These are phyloP conservation scores for Zele albiditarsus DNA, from an alignment of 2,888 invertebrate species.

Conservation along the genomic window DNA sequence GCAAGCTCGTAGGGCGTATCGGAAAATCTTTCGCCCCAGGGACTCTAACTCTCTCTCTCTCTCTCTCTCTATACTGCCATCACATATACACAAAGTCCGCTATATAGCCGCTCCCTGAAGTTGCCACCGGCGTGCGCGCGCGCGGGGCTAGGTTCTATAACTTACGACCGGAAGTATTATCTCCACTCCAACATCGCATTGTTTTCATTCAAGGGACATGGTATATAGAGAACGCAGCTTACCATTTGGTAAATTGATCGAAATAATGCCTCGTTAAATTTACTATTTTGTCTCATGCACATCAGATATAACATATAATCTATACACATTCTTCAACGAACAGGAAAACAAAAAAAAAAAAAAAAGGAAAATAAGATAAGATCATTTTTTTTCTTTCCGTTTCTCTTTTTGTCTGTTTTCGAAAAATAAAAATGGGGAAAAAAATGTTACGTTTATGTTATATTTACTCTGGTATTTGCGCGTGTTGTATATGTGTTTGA, in stretches of 20 bases:
- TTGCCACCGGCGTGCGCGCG: slow-evolving; percentile 47
- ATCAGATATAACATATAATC: background rate
- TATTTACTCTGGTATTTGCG: slow-evolving; percentile 15
- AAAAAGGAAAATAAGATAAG: slow-evolving; percentile 1
- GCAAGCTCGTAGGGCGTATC: slow-evolving; percentile 49
- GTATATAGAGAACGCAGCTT: slow-evolving; percentile 49
- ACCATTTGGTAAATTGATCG: slow-evolving; percentile 51
- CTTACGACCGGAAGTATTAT: slow-evolving; percentile 66
- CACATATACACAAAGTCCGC: slow-evolving; percentile 44
- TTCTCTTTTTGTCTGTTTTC: slow-evolving; percentile 5
- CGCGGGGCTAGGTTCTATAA: slow-evolving; percentile 50
- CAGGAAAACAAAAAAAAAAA: background rate
- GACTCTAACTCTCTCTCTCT: slow-evolving; percentile 13
- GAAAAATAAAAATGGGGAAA: slow-evolving; percentile 48
- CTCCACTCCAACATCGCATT: slow-evolving; percentile 59
- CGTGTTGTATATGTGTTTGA: slow-evolving; percentile 15
- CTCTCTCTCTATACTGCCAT: slow-evolving; percentile 44
- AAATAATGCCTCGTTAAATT: slow-evolving; percentile 50
- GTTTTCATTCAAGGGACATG: slow-evolving; percentile 62
- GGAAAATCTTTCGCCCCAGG: slow-evolving; percentile 53
- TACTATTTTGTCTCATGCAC: slow-evolving; percentile 10
- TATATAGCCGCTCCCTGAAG: slow-evolving; percentile 53
- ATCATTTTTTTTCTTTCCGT: background rate
- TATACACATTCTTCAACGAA: background rate
- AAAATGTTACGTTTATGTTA: slow-evolving; percentile 48